Conservation (phyloP, 2,888 invertebrate genomes). For the Polydrusus pterygomalis region DNA sequence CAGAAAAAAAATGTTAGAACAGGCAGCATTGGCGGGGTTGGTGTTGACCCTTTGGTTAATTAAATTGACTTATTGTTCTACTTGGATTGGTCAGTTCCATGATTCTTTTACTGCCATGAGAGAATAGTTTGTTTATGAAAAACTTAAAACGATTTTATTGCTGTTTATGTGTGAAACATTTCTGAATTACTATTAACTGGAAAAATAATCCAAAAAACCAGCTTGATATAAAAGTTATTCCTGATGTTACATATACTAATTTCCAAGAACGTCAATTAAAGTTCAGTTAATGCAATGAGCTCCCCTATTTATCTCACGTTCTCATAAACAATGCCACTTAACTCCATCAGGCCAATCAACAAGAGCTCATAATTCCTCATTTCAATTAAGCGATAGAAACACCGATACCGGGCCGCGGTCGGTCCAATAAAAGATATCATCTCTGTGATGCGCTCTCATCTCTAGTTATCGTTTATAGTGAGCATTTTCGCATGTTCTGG, state of each 20-base stretch:
- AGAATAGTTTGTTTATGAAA: too few relatives aligned
- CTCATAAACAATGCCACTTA: conserved; percentile 49
- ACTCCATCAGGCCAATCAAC: conserved; percentile 61
- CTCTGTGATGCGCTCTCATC: conserved; percentile 66
- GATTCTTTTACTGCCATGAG: too few relatives aligned
- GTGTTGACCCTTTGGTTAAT: too few relatives aligned
- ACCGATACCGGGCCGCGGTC: conserved; percentile 59
- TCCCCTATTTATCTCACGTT: conserved; percentile 39
- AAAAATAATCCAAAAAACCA: too few relatives aligned
- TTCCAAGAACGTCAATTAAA: conserved; percentile 6
- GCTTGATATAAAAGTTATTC: too few relatives aligned
- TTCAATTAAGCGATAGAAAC: conserved; percentile 68
- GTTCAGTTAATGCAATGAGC: conserved; percentile 22
- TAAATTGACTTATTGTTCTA: too few relatives aligned
- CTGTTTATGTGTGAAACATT: too few relatives aligned
- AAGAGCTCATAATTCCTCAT: conserved; percentile 68
- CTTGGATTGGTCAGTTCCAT: too few relatives aligned
- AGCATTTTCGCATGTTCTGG: conserved; percentile 40
- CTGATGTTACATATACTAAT: conserved; percentile 3
- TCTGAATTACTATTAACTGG: too few relatives aligned
- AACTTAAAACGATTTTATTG: too few relatives aligned
- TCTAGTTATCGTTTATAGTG: conserved; percentile 47
- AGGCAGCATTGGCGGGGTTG: too few relatives aligned
- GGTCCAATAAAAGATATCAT: conserved; percentile 69
- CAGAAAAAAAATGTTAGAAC: too few relatives aligned